Evolutionary conservation across 1,140 invertebrate species (phyloP), one percentile per base, ranked within the genome.

Genomic region (Pseudomyrmex flavicornis): DNA sequence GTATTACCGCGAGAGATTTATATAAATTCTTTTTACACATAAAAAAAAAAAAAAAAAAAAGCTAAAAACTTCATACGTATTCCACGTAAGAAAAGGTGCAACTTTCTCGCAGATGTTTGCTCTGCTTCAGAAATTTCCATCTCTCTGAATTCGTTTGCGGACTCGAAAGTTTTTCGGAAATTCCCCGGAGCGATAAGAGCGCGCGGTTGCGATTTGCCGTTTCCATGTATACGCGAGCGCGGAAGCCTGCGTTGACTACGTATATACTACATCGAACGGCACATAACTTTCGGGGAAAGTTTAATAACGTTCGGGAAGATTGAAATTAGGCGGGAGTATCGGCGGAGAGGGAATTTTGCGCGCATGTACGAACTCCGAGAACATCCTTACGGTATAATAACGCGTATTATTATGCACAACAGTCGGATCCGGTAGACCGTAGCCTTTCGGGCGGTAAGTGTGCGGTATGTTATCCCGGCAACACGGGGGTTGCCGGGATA

Each of bases 151-250:
- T 73, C 70, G 61, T 72, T 75, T 66, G 58, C 48, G 20, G 82
- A 87, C 79, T 85, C 59, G 35, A 88, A 88, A 87, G 85, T 88
- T 88, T 70, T 77, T 63, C 52, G n/a, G 15, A 87, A 88, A 77
- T 85, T 87, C 58, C 70, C 72, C 35, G 46, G 20, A 68, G 58
- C 74, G 72, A 69, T 75, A 84, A 73, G 73, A 52, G 68, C 56
- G 61, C 73, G 61, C 73, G 72, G 59, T 62, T 56, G 59, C 77
- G 66, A 76, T 85, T 80, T 70, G 58, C 70, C 73, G 46, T 82
- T 54, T 17, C 44, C 44, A 15, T 22, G 74, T 80, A 59, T 66
- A 65, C 26, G 58, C 35, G 35, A 5, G 35, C 35, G 35, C 59
- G 20, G 50, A 63, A 68, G 44, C 46, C 22, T 50, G 13, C 54